Evolutionary conservation across 1,140 invertebrate genomes (phyloP).

Genomic region (Helicoverpa armigera): DNA sequence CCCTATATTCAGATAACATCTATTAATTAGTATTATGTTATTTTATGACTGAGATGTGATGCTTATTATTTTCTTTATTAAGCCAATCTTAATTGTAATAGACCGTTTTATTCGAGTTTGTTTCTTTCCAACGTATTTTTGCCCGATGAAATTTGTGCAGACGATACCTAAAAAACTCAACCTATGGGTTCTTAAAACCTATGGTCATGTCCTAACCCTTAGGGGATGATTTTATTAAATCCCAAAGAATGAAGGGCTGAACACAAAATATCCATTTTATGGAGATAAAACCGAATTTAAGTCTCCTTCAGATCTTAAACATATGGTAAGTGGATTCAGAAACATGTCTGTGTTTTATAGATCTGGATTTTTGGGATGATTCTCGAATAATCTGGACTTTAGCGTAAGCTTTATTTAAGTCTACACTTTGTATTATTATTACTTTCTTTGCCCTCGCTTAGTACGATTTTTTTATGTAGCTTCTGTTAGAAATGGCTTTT

Average conservation of each 20-base stretch:
- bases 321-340: slow-evolving; percentile 19
- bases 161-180: no score
- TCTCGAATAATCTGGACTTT: slow-evolving; percentile 15
- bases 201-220: background rate
- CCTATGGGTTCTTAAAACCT: no score
- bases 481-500: no score
- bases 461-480: background rate
- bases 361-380: background rate
- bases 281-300: background rate
- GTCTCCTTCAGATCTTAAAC: slow-evolving; percentile 11
- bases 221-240: slow-evolving; percentile 15
- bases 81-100: no score
- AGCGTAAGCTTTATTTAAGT: slow-evolving; percentile 2
- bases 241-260: slow-evolving; percentile 1
- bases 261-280: slow-evolving; percentile 30
- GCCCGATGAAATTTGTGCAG: no score
- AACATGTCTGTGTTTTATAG: slow-evolving; percentile 34
- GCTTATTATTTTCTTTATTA: no score
- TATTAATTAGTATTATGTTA: no score
- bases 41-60: no score
- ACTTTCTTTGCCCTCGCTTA: background rate
- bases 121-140: no score
- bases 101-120: no score
- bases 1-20: no score
- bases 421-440: background rate